A percentile compares a stretch with the other conserved stretches of the same genome.
Conservation (phyloP, 2,888 invertebrate species). For the Dorcus parallelipipedus region DNA sequence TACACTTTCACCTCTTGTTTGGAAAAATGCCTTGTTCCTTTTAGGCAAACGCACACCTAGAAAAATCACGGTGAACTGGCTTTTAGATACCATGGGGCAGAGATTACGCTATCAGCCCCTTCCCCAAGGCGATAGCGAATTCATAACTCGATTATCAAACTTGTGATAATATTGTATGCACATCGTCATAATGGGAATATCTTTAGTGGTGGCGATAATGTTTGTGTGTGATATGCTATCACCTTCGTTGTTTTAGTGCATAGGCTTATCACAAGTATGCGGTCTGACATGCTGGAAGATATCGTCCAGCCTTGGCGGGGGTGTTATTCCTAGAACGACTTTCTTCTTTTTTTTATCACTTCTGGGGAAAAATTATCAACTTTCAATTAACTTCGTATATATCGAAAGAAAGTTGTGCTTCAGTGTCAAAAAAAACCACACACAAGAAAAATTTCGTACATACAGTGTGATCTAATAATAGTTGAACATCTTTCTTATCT, state of each 20-base stretch:
- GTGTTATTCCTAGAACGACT: conserved; percentile 12
- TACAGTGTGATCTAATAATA: too few species aligned
- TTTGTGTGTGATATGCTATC: conserved; percentile 38
- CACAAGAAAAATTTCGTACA: too few species aligned
- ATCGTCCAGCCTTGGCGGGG: conserved; percentile 28
- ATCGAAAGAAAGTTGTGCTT: too few species aligned
- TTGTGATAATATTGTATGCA: conserved; percentile 45
- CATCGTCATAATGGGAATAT: conserved; percentile 45
- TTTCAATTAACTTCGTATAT: too few species aligned
- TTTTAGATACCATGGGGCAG: conserved; percentile 34
- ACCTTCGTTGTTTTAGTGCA: conserved; percentile 43
- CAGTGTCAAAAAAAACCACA: too few species aligned
- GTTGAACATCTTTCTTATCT: too few species aligned
- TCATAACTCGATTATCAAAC: conserved; percentile 44
- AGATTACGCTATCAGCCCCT: conserved; percentile 45
- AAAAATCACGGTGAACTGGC: conserved; percentile 37
- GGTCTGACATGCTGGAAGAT: conserved; percentile 30
- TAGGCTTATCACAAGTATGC: conserved; percentile 29
- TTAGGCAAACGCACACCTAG: conserved; percentile 30
- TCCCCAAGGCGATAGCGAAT: conserved; percentile 42
- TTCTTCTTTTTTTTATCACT: too few species aligned
- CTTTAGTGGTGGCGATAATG: conserved; percentile 38
- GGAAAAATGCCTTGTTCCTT: conserved; percentile 2
- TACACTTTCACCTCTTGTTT: background rate
- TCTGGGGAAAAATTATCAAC: too few species aligned